Evolutionary conservation across 2,797 vertebrate genomes (phyloP).

Genomic region (Antennarius maculatus): DNA sequence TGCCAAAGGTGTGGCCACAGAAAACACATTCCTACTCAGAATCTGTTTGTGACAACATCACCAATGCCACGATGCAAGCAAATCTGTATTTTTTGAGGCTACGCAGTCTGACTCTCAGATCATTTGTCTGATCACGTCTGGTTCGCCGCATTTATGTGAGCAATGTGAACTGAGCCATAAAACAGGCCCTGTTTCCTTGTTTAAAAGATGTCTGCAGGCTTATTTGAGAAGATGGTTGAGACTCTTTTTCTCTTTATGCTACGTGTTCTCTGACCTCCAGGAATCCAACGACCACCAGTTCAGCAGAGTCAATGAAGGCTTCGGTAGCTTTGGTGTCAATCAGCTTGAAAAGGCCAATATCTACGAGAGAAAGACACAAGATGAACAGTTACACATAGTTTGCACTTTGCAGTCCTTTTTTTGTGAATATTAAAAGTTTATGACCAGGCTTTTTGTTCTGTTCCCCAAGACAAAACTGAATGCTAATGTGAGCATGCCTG

Average conservation of each 20-base stretch:
- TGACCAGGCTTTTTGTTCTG: not conserved
- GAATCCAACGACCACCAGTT: conserved; percentile 82
- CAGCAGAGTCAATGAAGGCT: conserved; percentile 78
- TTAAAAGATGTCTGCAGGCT: conserved; percentile 13
- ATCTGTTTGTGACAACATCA: conserved; percentile 50
- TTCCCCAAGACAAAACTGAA: no score
- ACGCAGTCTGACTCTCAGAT: conserved; percentile 16
- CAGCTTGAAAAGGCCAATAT: conserved; percentile 61
- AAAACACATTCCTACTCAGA: conserved; percentile 46
- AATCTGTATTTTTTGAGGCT: conserved; percentile 36
- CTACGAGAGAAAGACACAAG: conserved; percentile 46
- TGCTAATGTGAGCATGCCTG: not conserved
- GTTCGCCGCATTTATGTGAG: conserved; percentile 23
- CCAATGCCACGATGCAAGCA: conserved; percentile 33
- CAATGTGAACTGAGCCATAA: conserved; percentile 23
- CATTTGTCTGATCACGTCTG: conserved; percentile 49
- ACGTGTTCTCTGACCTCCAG: conserved; percentile 76
- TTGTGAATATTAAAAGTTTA: not conserved
- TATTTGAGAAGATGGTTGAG: conserved; percentile 16
- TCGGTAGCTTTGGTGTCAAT: conserved; percentile 68
- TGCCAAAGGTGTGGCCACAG: conserved; percentile 73
- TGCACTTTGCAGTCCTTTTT: not conserved
- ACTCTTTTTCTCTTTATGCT: not conserved
- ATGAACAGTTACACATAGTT: not conserved
- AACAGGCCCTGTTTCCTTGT: conserved; percentile 5